Evolutionary conservation across 2,797 vertebrate genomes (phyloP).

Genomic region (Holocentrus rufus): DNA sequence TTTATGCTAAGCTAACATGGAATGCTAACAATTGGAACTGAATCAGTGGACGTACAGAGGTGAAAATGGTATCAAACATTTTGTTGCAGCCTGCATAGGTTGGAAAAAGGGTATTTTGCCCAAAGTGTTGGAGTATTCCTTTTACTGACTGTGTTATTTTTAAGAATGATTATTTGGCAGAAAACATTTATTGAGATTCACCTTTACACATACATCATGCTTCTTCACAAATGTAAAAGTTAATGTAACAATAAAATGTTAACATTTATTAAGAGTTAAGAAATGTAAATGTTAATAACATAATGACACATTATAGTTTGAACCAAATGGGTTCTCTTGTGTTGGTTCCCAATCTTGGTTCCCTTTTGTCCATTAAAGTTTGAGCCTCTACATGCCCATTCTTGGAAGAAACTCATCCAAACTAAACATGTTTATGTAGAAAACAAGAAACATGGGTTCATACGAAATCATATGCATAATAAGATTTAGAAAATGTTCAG

Average conservation of each 20-base stretch:
- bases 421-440: constrained; percentile 3
- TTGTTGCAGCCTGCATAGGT: no score
- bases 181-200: constrained; percentile 31
- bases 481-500: not conserved
- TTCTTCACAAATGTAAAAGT: no score
- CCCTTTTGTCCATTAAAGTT: not conserved
- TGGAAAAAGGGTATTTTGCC: no score
- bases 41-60: no score
- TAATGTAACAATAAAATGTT: no score
- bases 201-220: not conserved
- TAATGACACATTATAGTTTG: constrained; percentile 5
- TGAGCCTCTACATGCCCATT: not conserved
- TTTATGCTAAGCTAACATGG: no score
- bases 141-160: no score
- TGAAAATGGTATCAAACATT: no score
- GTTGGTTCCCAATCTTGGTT: not conserved
- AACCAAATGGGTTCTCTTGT: not conserved
- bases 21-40: no score
- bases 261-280: no score
- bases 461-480: constrained; percentile 14
- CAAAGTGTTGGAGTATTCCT: not conserved
- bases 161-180: not conserved
- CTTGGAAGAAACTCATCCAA: not conserved
- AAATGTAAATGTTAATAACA: no score
- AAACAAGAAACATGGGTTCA: constrained; percentile 13